Base-by-base conservation (phyloP, 2,113 vertebrate species). In the Columbina picui region DNA sequence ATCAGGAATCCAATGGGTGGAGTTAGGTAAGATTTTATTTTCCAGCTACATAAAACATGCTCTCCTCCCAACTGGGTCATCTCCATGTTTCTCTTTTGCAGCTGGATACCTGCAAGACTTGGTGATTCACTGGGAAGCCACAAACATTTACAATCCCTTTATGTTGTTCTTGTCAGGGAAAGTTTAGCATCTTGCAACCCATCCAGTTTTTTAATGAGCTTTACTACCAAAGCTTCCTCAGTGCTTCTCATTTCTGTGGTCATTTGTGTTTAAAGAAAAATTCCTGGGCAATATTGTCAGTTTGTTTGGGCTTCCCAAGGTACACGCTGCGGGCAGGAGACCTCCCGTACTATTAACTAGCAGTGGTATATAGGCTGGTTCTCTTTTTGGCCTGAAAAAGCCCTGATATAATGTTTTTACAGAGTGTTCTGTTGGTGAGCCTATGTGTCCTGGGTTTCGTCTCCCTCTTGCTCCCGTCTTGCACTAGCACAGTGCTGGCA, bases 291-390 rank as follows among this genome's bases (percentile, higher is more conserved):
- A 39, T 69, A 6, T 2, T 43, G 85, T 76, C 84, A 89, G 64
- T 81, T 84, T 82, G 84, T 91, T 96, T 87, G 87, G 89, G 81
- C 69, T 94, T 77, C 57, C 57, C 65, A 53, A 57, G 89, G 81
- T 65, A 43, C 29, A 53, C 21, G 69, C 65, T 91, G 53, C 0
- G 6, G 83, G 84, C 65, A 76, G 78, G 61, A 89, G 74, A 61
- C 74, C 65, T 93, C 56, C 57, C 45, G 14, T 43, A 3, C 57
- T 84, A 26, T 43, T 81, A 34, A 60, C 25, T 81, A 25, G 11
- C 45, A 90, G 50, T 69, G 43, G n/a, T 27, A 36, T 57, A 23
- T 16, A 64, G 70, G 45, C 30, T 70, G 14, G 9, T 75, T 94
- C 56, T 83, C 55, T 90, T 90, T 92, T 34, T 64, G 79, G 49